These are phyloP conservation scores for Lasius platythorax DNA, from an alignment of 2,888 invertebrate species.

Conservation along the genomic window DNA sequence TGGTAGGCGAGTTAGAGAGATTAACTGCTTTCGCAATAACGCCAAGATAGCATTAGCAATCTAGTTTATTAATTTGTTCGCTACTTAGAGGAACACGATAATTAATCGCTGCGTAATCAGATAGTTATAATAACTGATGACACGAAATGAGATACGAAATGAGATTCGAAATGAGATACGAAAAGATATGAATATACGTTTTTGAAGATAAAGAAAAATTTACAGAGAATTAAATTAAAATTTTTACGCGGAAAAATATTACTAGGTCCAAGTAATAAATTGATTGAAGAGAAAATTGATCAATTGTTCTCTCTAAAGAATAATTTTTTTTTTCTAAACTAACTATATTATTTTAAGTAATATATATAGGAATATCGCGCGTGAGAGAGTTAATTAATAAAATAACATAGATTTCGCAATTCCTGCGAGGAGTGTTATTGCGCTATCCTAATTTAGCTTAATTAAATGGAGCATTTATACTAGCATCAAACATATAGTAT, in stretches of 20 bases:
- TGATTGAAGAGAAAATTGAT: background rate
- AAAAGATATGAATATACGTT: background rate
- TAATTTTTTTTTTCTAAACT: background rate
- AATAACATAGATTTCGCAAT: background rate
- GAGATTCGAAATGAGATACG: background rate
- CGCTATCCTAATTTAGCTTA: slow-evolving; percentile 32
- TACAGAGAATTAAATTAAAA: background rate
- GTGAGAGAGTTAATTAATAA: background rate
- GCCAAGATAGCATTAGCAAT: slow-evolving; percentile 48
- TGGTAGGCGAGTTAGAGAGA: slow-evolving; percentile 57
- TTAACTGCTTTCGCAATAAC: slow-evolving; percentile 57
- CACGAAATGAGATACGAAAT: background rate
- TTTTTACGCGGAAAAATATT: background rate
- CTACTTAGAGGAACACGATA: slow-evolving; percentile 48
- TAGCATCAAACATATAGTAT: slow-evolving; percentile 14
- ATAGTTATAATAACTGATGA: slow-evolving; percentile 23
- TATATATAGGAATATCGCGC: background rate
- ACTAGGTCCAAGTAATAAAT: background rate
- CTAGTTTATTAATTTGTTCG: slow-evolving; percentile 64
- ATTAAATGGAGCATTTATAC: slow-evolving; percentile 31
- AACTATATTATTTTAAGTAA: background rate
- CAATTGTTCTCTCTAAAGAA: background rate
- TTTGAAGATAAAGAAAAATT: background rate
- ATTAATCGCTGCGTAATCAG: slow-evolving; percentile 46
- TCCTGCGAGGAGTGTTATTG: background rate